Conservation (phyloP, 2,113 vertebrate genomes). For the Puffinus mauretanicus region DNA sequence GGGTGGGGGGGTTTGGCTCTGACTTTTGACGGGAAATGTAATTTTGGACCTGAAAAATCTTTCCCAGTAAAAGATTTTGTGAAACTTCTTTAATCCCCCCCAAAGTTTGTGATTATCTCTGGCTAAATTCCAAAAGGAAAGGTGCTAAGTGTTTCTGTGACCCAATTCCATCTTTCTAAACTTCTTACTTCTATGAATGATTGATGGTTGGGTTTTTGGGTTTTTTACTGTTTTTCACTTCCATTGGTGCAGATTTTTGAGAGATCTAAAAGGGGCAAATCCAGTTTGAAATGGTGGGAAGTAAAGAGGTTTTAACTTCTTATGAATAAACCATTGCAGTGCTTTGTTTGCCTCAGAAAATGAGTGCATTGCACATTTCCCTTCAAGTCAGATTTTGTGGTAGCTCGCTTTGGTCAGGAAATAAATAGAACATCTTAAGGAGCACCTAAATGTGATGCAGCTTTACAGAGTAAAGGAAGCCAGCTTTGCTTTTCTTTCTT, state of each 20-base stretch:
- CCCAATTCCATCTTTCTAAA: not conserved
- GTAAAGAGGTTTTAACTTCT: constrained; percentile 40
- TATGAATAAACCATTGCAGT: constrained; percentile 71
- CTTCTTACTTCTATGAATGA: not conserved
- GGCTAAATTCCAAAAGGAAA: not conserved
- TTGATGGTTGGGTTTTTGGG: not conserved
- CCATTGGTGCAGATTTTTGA: constrained; percentile 4
- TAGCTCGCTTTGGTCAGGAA: constrained; percentile 36
- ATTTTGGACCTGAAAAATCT: not conserved
- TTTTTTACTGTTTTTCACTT: not conserved
- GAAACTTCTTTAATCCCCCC: not conserved
- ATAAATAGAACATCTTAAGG: constrained; percentile 37
- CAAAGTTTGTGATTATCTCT: not conserved
- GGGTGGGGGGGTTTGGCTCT: not conserved
- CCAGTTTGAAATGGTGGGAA: constrained; percentile 50
- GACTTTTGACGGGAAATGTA: not conserved
- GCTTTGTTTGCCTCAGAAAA: constrained; percentile 62
- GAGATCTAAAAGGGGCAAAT: constrained; percentile 53
- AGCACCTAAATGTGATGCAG: constrained; percentile 10
- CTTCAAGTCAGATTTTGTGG: constrained; percentile 31
- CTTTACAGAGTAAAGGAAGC: not conserved
- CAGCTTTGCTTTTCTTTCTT: not conserved
- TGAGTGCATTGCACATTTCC: constrained; percentile 22
- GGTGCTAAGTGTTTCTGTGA: not conserved
- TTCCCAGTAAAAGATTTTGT: not conserved